Percentiles rank a stretch among this genome's conserved stretches.
phyloP scores from a whole-genome alignment of 2,888 invertebrate genomes.

The Melipona beecheii region DNA sequence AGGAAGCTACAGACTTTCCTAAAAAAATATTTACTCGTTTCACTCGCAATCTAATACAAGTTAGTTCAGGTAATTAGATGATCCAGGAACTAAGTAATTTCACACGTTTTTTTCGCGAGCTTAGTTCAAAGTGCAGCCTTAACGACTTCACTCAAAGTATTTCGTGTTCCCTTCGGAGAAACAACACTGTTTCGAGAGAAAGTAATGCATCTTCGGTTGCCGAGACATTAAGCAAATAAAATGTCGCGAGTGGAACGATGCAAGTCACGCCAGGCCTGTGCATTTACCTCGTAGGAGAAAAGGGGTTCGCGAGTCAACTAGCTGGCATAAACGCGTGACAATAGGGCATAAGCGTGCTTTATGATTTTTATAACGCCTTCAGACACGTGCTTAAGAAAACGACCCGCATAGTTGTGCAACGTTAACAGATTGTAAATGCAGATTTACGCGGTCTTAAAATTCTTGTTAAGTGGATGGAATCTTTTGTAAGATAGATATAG shows the following conservation, averaged over 20 bases:
- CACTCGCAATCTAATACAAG: too few relatives aligned
- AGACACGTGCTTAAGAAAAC: background rate
- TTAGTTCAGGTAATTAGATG: too few relatives aligned
- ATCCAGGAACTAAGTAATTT: too few relatives aligned
- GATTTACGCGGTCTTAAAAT: background rate
- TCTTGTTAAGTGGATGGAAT: too few relatives aligned
- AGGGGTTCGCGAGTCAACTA: slow-evolving; percentile 43
- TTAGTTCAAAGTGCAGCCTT: too few relatives aligned
- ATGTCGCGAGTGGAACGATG: slow-evolving; percentile 29
- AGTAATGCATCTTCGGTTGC: slow-evolving; percentile 33
- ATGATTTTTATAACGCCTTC: background rate
- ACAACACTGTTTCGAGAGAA: background rate
- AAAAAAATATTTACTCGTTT: too few relatives aligned
- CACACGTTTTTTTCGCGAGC: too few relatives aligned
- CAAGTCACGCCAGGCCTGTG: slow-evolving; percentile 1
- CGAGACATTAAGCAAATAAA: slow-evolving; percentile 49
- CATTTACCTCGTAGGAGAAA: background rate
- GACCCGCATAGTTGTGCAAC: background rate
- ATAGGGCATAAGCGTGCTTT: background rate
- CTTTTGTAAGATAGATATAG: too few relatives aligned
- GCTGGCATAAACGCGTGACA: slow-evolving; percentile 4
- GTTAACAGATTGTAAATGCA: background rate
- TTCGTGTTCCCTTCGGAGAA: background rate
- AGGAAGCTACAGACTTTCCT: too few relatives aligned
- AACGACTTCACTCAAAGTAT: background rate